Evolutionary conservation across 2,888 invertebrate genomes (phyloP).

Genomic region (Alentia gelatinosa): DNA sequence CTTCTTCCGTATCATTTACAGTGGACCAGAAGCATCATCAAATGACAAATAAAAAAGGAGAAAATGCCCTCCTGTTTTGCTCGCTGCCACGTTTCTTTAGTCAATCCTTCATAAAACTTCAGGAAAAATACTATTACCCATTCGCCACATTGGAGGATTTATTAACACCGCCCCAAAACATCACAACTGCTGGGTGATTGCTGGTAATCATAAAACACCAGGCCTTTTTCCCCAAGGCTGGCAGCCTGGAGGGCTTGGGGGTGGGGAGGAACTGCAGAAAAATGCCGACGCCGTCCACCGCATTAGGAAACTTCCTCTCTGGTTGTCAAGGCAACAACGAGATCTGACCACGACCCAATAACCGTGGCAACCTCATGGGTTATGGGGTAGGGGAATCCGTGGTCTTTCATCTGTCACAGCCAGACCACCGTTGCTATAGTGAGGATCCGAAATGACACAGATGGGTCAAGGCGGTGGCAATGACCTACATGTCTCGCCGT

Average conservation of each 20-base stretch:
- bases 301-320: background rate
- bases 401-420: background rate
- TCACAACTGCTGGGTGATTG: constrained; percentile 1
- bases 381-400: background rate
- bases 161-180: background rate
- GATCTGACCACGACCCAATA: background rate
- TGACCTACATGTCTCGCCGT: background rate
- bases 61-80: background rate
- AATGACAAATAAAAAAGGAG: background rate
- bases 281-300: background rate
- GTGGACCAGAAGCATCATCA: background rate
- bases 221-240: background rate
- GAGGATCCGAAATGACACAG: background rate
- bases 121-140: background rate
- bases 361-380: background rate
- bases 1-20: background rate
- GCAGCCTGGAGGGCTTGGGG: background rate
- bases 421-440: background rate
- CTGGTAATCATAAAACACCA: background rate
- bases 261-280: background rate
- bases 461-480: background rate
- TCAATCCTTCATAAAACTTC: background rate
- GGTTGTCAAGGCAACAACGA: background rate
- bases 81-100: background rate
- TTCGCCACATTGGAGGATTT: background rate